Conservation (phyloP, 2,888 invertebrate species). For the Dolichomitus sp. region DNA sequence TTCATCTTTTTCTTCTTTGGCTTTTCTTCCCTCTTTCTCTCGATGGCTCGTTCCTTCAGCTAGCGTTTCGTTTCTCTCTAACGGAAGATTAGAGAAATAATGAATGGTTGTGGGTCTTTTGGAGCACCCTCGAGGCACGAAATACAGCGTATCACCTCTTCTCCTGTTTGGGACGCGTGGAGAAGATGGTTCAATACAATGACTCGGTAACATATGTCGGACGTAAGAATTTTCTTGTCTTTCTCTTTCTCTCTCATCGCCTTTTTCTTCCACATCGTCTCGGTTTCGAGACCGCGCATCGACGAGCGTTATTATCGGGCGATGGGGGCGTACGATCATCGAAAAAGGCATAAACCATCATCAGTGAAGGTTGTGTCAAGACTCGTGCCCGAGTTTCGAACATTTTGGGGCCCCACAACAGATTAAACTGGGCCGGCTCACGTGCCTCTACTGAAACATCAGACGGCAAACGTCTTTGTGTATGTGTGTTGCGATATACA, state of each 20-base stretch:
- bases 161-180: constrained; percentile 45
- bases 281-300: constrained; percentile 78
- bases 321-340: constrained; percentile 55
- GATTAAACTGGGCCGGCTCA: constrained; percentile 56
- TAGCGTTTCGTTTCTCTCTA: constrained; percentile 48
- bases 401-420: constrained; percentile 7
- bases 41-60: constrained; percentile 3
- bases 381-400: constrained; percentile 53
- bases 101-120: constrained; percentile 60
- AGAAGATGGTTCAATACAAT: constrained; percentile 71
- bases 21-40: constrained; percentile 16
- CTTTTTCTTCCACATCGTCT: constrained; percentile 43
- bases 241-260: constrained; percentile 47
- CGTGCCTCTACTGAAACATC: constrained; percentile 44
- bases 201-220: constrained; percentile 82
- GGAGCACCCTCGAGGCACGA: constrained; percentile 60
- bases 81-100: constrained; percentile 77
- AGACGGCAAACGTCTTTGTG: constrained; percentile 26
- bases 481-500: constrained; percentile 34
- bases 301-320: constrained; percentile 79
- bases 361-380: constrained; percentile 33
- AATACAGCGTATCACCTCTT: constrained; percentile 55
- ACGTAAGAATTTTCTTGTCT: constrained; percentile 66
- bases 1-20: constrained; percentile 49
- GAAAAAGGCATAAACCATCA: constrained; percentile 39